Evolutionary conservation across 2,888 invertebrate genomes (phyloP), one percentile per base, ranked within the genome.

Genomic region (Lasioglossum figueresi): DNA sequence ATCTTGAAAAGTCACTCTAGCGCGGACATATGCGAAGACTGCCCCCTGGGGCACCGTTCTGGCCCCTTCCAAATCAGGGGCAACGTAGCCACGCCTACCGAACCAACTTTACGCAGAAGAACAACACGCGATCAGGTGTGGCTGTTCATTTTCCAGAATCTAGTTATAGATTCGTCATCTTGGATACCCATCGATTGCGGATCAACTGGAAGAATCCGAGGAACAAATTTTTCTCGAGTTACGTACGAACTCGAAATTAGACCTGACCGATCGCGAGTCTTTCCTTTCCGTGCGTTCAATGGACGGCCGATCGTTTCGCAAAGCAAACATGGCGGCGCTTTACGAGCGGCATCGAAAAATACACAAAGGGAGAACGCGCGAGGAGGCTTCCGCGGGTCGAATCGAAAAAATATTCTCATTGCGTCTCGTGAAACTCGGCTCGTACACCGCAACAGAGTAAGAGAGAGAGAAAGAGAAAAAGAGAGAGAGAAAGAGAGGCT

Each of bases 361-460:
- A 75, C 59, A 81, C 72, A 66, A 19, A 4, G n/a, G 59, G 27
- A 63, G 52, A 63, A 59, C 66, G 66, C 31, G 66, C 4, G 59
- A 59, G 63, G 19, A 40, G 70, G 23, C 27, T 4, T 45, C 45
- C 43, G 40, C 66, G 71, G 45, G 45, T 73, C 72, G 63, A 73
- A 52, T 31, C 31, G 45, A 77, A 66, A 66, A 73, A 63, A 66
- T 82, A 79, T 83, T 76, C 66, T 77, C 76, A 43, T 80, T 76
- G 68, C 83, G 23, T 31, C 31, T 77, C 74, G 52, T 75, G 52
- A 75, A 76, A 63, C 72, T 43, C 23, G 10, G 19, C 5, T 10
- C 37, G 52, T 73, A 66, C 59, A 79, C 40, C 52, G 6, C 23
- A n/a, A 23, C 8, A n/a, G 52, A 52, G 23, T 10, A 10, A 52